phyloP scores from a whole-genome alignment of 2,797 vertebrate genomes.

The Percopsis omiscomaycus region DNA sequence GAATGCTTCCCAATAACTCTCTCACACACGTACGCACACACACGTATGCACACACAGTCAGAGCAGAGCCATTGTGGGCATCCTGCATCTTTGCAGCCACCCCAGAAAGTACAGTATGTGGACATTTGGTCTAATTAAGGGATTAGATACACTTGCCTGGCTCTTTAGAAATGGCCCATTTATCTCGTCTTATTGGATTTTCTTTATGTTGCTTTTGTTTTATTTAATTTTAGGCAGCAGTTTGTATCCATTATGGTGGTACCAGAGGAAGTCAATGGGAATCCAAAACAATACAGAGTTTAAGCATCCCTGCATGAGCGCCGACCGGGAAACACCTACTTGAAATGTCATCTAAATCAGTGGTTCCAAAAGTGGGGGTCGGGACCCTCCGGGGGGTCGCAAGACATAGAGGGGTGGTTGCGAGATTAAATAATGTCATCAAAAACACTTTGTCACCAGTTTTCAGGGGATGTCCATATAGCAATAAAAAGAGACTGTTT shows the following conservation, averaged over 20 bases:
- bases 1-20: constrained; percentile 6
- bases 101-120: constrained; percentile 30
- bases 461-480: too few species aligned
- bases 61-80: constrained; percentile 6
- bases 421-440: too few species aligned
- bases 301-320: constrained; percentile 37
- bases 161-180: constrained; percentile 67
- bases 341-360: constrained; percentile 52
- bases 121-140: constrained; percentile 66
- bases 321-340: constrained; percentile 37
- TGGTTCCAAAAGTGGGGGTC: too few species aligned
- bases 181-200: constrained; percentile 70
- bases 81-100: constrained; percentile 36
- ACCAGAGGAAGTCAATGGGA: constrained; percentile 38
- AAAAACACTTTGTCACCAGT: too few species aligned
- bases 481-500: too few species aligned
- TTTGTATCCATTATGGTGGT: constrained; percentile 65
- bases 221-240: constrained; percentile 65
- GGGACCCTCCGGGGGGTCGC: too few species aligned
- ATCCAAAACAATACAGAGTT: constrained; percentile 37
- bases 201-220: constrained; percentile 57
- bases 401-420: too few species aligned
- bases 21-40: background rate
- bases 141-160: constrained; percentile 67
- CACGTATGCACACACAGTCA: background rate